Evolutionary conservation across 2,888 invertebrate genomes (phyloP), one percentile per base, ranked within the genome.

Genomic region (Drosophila glabriapex): DNA sequence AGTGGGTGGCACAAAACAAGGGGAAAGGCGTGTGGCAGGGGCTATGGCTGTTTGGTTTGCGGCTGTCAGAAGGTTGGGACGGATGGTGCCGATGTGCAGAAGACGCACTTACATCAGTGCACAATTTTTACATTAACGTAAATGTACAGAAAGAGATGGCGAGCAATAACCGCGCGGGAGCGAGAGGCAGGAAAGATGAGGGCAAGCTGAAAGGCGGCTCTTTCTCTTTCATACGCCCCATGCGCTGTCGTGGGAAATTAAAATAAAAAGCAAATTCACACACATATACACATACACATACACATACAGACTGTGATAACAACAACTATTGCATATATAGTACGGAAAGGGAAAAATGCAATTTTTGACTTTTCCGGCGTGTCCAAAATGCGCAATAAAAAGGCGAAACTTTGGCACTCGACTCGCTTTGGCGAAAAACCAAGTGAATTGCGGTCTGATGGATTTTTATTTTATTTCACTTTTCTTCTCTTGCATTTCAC

Each of bases 101-200:
- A 86, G 87, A 89, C 84, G 89, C 84, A 86, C 78, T 89, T 80
- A 86, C 90, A 90, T 88, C 89, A 80, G 73, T 90, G 87, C 91
- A 90, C 87, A 90, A 88, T 90, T 85, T 85, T 84, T 74, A 85
- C 85, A 85, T 89, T 85, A 89, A 85, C 73, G 76, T 76, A 58
- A 87, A 83, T 71, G 74, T 75, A 82, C 71, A 72, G 73, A 68
- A 80, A 66, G 41, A 19, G 31, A 29, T 33, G 31, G 62, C 25
- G 22, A 52, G n/a, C 7, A 25, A 12, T 6, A 12, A 7, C 4
- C 19, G 52, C 14, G 29, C 0, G 10, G 43, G 49, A 43, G 25
- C 31, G 31, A 31, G 31, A 9, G 2, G 19, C 1, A 16, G 37
- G 56, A 49, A 31, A 25, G 22, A 16, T 35, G 55, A 46, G 52